phyloP scores from a whole-genome alignment of 2,888 invertebrate genomes.

The Alitta virens region DNA sequence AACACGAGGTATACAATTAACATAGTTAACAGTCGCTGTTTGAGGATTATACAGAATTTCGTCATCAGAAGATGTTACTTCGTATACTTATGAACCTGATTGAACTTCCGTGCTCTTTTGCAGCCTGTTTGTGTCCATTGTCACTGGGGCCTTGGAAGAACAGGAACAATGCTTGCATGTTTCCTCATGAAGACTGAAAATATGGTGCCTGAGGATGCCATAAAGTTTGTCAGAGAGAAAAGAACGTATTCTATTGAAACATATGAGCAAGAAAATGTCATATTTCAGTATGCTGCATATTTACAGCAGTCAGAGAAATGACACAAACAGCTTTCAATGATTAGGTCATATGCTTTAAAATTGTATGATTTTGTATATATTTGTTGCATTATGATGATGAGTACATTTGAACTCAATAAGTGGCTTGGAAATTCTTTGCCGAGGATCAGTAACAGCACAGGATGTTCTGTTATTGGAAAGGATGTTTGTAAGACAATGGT shows the following conservation, averaged over 20 bases:
- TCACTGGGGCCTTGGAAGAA: slow-evolving; percentile 70
- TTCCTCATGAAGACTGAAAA: slow-evolving; percentile 67
- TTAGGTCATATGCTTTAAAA: no score
- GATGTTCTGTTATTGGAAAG: no score
- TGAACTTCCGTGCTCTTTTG: neutral
- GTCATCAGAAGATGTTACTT: no score
- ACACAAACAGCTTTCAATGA: no score
- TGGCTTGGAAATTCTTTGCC: no score
- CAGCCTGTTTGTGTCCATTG: slow-evolving; percentile 71
- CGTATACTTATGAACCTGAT: no score
- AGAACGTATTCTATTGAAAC: neutral
- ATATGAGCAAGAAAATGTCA: neutral
- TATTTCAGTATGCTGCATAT: neutral
- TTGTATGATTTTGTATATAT: no score
- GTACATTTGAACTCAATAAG: no score
- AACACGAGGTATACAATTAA: slow-evolving; percentile 68
- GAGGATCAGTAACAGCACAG: no score
- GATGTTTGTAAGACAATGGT: no score
- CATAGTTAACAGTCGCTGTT: no score
- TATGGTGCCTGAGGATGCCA: neutral
- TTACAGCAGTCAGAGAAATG: neutral
- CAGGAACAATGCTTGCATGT: slow-evolving; percentile 73
- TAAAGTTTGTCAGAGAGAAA: neutral
- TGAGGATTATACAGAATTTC: slow-evolving; percentile 32
- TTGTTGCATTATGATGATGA: no score